phyloP scores from a whole-genome alignment of 2,888 invertebrate species.

The Ganaspis brasiliensis region DNA sequence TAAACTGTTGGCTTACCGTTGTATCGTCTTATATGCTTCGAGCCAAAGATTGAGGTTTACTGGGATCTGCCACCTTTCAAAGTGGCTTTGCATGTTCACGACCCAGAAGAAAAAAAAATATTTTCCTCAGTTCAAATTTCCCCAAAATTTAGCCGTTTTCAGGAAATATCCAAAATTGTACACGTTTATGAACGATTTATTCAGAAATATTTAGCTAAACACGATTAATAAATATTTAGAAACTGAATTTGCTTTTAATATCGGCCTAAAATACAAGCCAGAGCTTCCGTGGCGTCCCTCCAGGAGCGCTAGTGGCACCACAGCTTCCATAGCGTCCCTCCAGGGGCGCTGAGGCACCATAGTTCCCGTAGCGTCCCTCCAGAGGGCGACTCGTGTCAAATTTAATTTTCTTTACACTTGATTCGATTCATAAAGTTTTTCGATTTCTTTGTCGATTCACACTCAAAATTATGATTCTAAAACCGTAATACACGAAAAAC shows the following conservation, averaged over 20 bases:
- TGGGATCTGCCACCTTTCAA: conserved; percentile 38
- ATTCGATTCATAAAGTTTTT: too few species aligned
- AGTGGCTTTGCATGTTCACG: conserved; percentile 28
- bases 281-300: background rate
- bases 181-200: too few species aligned
- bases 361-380: too few species aligned
- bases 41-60: conserved; percentile 21
- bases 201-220: too few species aligned
- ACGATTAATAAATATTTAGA: too few species aligned
- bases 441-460: too few species aligned
- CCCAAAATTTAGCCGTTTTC: too few species aligned
- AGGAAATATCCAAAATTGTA: too few species aligned
- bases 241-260: too few species aligned
- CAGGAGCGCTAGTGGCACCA: background rate
- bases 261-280: too few species aligned
- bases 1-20: conserved; percentile 58
- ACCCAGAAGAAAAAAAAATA: background rate
- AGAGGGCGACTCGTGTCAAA: background rate
- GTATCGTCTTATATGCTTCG: conserved; percentile 36
- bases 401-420: background rate
- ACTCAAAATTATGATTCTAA: too few species aligned
- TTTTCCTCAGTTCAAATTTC: background rate
- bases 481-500: too few species aligned
- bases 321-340: background rate
- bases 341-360: background rate